phyloP scores from a whole-genome alignment of 2,113 vertebrate species.

The Mesembrinibis cayennensis region DNA sequence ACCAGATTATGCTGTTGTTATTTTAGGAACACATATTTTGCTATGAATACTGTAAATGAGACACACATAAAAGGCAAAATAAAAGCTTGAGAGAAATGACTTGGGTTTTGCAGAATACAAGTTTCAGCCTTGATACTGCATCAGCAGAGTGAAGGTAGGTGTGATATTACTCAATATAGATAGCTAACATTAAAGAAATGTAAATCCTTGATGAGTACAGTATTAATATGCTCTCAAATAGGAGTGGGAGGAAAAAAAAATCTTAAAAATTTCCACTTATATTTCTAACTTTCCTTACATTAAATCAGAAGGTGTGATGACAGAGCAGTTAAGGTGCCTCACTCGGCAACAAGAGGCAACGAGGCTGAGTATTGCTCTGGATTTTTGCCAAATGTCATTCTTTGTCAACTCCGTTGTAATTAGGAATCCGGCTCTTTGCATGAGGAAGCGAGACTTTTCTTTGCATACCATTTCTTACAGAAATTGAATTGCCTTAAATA shows the following conservation, averaged over 20 bases:
- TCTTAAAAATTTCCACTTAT: not conserved
- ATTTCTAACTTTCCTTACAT: not conserved
- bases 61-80: not conserved
- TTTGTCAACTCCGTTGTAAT: not conserved
- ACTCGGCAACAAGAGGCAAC: not conserved
- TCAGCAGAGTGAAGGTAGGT: not conserved
- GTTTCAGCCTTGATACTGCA: not conserved
- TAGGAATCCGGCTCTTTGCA: not conserved
- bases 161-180: not conserved
- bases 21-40: not conserved
- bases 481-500: not conserved
- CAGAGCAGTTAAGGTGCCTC: not conserved
- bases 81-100: not conserved
- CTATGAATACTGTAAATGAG: not conserved
- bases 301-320: not conserved
- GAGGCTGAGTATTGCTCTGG: not conserved
- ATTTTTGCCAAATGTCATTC: slow-evolving; percentile 3
- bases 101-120: not conserved
- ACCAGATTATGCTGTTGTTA: not conserved
- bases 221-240: not conserved
- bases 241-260: not conserved
- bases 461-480: not conserved
- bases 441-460: not conserved
- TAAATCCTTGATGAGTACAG: not conserved
- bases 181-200: not conserved